Conservation (phyloP, 2,888 invertebrate species). For the Tortrix viridana region DNA sequence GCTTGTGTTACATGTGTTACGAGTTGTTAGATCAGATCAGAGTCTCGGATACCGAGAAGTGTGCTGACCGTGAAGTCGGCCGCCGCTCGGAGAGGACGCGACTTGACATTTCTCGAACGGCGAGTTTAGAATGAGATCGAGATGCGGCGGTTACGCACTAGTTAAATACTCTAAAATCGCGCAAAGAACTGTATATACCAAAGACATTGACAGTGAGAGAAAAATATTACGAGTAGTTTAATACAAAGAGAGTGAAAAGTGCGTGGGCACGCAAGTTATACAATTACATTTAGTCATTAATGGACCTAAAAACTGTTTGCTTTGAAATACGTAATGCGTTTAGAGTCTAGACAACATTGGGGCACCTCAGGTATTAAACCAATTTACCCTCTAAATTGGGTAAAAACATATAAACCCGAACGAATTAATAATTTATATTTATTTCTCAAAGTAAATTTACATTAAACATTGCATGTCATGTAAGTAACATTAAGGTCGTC, state of each 20-base stretch:
- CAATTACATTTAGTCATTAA: neutral
- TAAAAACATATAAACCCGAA: too few species aligned
- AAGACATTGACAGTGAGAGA: too few species aligned
- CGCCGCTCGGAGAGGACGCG: slow-evolving; percentile 40
- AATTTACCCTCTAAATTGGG: too few species aligned
- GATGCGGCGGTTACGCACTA: slow-evolving; percentile 1
- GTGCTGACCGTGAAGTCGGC: slow-evolving; percentile 56
- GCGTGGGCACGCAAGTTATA: neutral
- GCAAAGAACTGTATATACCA: too few species aligned
- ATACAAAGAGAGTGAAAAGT: neutral
- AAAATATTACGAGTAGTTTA: too few species aligned
- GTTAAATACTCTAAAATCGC: neutral
- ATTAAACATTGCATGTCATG: too few species aligned
- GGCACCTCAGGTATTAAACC: too few species aligned
- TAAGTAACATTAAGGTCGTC: too few species aligned
- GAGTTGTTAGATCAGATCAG: slow-evolving; percentile 64
- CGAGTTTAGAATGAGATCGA: neutral
- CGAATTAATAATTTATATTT: too few species aligned
- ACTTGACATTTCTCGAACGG: slow-evolving; percentile 8
- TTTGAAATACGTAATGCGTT: too few species aligned
- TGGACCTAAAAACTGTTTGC: neutral
- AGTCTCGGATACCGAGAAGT: slow-evolving; percentile 51
- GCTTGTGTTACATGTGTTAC: slow-evolving; percentile 67
- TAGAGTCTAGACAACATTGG: too few species aligned
- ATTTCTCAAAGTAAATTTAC: too few species aligned